Percentiles rank a stretch among this genome's conserved stretches.
Evolutionary conservation across 2,797 vertebrate genomes (phyloP).

Genomic region (Chaetophractus vellerosus): DNA sequence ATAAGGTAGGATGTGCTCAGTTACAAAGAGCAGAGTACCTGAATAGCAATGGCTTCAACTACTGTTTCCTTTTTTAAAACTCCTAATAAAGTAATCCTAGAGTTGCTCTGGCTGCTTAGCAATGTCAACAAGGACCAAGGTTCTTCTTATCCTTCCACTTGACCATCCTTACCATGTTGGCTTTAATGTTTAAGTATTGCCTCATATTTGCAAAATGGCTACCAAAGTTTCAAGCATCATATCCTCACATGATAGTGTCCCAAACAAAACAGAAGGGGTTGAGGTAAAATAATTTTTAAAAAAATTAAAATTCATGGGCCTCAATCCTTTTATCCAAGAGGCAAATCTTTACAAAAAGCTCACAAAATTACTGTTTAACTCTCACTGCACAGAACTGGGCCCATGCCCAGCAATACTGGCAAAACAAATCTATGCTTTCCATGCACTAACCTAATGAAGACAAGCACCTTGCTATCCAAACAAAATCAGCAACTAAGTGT

Average conservation of each 20-base stretch:
- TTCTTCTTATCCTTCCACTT: background rate
- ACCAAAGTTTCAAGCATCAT: background rate
- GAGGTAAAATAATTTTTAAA: background rate
- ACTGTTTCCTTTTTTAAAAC: background rate
- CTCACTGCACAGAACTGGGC: background rate
- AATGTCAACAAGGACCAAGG: background rate
- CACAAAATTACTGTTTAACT: background rate
- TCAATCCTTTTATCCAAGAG: background rate
- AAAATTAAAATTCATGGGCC: background rate
- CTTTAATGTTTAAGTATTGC: background rate
- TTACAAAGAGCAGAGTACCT: background rate
- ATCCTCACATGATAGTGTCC: background rate
- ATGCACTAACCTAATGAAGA: background rate
- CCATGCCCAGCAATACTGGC: background rate
- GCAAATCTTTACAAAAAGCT: background rate
- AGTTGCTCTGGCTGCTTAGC: background rate
- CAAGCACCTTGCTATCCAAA: background rate
- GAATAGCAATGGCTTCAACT: background rate
- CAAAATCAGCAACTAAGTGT: background rate
- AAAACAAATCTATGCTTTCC: constrained; percentile 36
- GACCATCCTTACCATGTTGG: background rate
- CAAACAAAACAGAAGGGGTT: background rate
- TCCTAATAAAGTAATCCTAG: background rate
- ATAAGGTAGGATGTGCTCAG: background rate
- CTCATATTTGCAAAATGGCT: background rate